phyloP scores from a whole-genome alignment of 2,113 vertebrate genomes.

The Clupea harengus region DNA sequence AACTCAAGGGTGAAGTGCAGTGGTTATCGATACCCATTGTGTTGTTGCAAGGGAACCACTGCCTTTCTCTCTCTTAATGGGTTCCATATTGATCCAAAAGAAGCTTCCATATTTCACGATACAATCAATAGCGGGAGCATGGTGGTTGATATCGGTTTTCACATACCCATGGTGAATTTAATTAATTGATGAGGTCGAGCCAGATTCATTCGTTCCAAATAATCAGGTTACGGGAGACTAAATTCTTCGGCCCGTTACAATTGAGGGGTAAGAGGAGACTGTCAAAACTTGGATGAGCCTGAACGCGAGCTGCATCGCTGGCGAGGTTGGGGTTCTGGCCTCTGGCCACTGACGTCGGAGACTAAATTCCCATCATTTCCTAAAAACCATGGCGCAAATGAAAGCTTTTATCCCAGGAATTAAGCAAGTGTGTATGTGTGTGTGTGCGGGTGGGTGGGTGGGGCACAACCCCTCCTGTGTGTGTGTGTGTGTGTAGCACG shows the following conservation, averaged over 20 bases:
- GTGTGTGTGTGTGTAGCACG: conserved; percentile 7
- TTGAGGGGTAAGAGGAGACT: neutral
- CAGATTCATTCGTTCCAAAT: neutral
- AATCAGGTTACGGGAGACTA: neutral
- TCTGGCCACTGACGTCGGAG: neutral
- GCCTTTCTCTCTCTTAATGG: conserved; percentile 6
- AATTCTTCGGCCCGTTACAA: neutral
- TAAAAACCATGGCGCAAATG: neutral
- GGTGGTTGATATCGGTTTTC: conserved; percentile 10
- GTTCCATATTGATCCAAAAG: conserved; percentile 1
- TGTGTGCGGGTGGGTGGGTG: neutral
- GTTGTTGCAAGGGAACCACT: neutral
- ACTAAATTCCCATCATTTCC: neutral
- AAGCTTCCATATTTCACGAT: conserved; percentile 16
- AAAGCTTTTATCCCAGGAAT: neutral
- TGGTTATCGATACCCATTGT: conserved; percentile 1
- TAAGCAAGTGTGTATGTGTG: neutral
- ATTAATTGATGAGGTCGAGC: conserved; percentile 16
- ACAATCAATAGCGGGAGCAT: conserved; percentile 1
- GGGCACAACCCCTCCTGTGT: neutral
- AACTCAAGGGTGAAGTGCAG: conserved; percentile 4
- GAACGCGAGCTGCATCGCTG: neutral
- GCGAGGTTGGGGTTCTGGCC: neutral
- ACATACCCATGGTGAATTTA: conserved; percentile 3
- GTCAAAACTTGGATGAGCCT: neutral